Evolutionary conservation across 1,140 invertebrate genomes (phyloP), one percentile per base, ranked within the genome.

Genomic region (Bombus affinis): DNA sequence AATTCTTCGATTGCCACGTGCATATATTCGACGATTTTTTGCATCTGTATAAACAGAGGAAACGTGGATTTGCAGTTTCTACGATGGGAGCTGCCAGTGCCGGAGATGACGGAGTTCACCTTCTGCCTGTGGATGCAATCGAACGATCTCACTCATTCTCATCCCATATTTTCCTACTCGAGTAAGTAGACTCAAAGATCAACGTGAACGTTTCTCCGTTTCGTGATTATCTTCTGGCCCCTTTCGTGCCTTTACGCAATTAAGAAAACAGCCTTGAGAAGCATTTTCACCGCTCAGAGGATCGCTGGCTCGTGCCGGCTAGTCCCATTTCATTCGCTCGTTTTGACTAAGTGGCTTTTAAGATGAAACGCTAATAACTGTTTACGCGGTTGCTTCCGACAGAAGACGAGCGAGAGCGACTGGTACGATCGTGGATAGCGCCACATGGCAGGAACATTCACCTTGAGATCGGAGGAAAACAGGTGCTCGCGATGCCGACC

Each of bases 91-190:
- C 88, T 96, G 25, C 95, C 96, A 53, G 96, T 96, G 3, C 96
- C 97, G 8, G 95, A 96, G 15, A 92, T 97, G 68, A 93, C 91
- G 12, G 96, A 97, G 89, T 97, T 97, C 86, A 97, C 96, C 4
- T 96, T 97, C 86, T 97, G 97, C 89, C 92, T 96, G 10, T 97
- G 97, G 97, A 86, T 97, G 53, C 95, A 96, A 81, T 95, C 96
- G 62, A 94, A 93, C 77, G 96, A 97, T 85, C 91, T 97, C 18
- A 95, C 95, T 0, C 93, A 95, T 72, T 94, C 96, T n/a, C 96
- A 97, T 92, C 96, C 96, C 8, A 94, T 97, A 73, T 96, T 97
- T 80, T 96, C 96, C 10, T 97, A 97, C 89, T 96, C 96, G 44
- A 96, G 97, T 97, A 93, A 96, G 96, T 96, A 91, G 71, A n/a